Evolutionary conservation across 2,888 invertebrate species (phyloP).

Genomic region (Drosophila crucigera): DNA sequence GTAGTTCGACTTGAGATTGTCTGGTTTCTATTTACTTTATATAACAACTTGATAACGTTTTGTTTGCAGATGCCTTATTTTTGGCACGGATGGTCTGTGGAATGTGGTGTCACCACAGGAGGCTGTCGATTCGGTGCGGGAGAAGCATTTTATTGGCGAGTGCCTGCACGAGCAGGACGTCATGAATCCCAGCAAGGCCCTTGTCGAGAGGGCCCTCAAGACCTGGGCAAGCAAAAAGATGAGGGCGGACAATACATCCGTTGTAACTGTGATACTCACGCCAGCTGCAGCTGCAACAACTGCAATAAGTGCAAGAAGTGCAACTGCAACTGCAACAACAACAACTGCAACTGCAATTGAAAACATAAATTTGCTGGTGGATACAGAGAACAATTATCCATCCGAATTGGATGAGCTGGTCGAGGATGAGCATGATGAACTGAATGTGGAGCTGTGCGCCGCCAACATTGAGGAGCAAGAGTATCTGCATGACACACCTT

Average conservation of each 20-base stretch:
- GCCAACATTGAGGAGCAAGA: constrained; percentile 59
- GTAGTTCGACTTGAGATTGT: not conserved
- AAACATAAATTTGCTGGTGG: constrained; percentile 40
- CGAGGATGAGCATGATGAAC: constrained; percentile 35
- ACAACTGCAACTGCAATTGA: constrained; percentile 23
- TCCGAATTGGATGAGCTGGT: constrained; percentile 7
- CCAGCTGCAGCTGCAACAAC: constrained; percentile 30
- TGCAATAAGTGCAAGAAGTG: not conserved
- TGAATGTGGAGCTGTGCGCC: constrained; percentile 27
- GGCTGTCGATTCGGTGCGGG: constrained; percentile 93
- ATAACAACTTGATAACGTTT: not conserved
- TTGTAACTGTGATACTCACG: constrained; percentile 91
- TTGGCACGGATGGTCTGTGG: constrained; percentile 98
- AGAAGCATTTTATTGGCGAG: constrained; percentile 86
- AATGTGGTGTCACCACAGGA: constrained; percentile 95
- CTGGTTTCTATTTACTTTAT: not conserved
- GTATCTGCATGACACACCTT: constrained; percentile 62
- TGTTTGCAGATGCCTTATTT: constrained; percentile 91
- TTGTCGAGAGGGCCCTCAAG: constrained; percentile 93
- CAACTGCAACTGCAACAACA: constrained; percentile 12
- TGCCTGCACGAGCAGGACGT: constrained; percentile 78
- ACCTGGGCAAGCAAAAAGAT: constrained; percentile 93
- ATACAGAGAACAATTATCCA: constrained; percentile 62
- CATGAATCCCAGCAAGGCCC: constrained; percentile 94
- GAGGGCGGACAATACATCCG: constrained; percentile 98